Base-by-base conservation (phyloP, 1,140 invertebrate genomes). In the Megathymus violae region DNA sequence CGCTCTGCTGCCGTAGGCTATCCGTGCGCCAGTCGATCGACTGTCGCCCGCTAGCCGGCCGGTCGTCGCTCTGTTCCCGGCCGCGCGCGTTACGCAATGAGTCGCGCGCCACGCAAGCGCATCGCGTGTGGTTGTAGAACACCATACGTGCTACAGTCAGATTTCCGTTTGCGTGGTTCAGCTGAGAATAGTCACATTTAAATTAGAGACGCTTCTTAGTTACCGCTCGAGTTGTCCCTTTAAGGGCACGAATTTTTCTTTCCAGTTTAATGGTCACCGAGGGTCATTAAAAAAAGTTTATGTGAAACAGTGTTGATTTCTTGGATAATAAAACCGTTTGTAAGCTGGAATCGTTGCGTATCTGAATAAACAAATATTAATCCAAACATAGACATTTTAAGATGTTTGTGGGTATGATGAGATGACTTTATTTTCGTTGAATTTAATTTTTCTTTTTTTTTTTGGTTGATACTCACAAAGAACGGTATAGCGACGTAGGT, bases 91-190 rank as follows among this genome's bases (percentile, higher is more conserved):
- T 1, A 74, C 79, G 36, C 62, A 66, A 66, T 31, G 58, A 91
- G 63, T 83, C 69, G 62, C 90, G 91, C 27, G 93, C 91, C 14
- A 91, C 85, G 76, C 95, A 96, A 25, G 93, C 94, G 80, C 95
- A 96, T 65, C 95, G 92, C 0, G 95, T 96, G 86, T 96, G 95
- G 80, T 96, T 96, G 86, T 93, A 94, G 83, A 96, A 96, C 9
- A 92, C 85, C 62, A 96, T 91, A 43, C 94, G 93, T 60, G 95
- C 94, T 1, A 95, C 91, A 3, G 86, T 88, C 10, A 89, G 91
- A 13, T 71, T 74, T n/a, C 91, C 82, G 10, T 91, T 88, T 5
- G 93, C 76, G 72, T 89, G 92, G 47, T 91, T 92, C 2, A 93
- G 88, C 94, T 95, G 91, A n/a, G 17, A 93, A 92, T 31, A 31